Evolutionary conservation across 53 echinoderm and acorn worm genomes (phyloP).

Genomic region (Mesocentrotus franciscanus): DNA sequence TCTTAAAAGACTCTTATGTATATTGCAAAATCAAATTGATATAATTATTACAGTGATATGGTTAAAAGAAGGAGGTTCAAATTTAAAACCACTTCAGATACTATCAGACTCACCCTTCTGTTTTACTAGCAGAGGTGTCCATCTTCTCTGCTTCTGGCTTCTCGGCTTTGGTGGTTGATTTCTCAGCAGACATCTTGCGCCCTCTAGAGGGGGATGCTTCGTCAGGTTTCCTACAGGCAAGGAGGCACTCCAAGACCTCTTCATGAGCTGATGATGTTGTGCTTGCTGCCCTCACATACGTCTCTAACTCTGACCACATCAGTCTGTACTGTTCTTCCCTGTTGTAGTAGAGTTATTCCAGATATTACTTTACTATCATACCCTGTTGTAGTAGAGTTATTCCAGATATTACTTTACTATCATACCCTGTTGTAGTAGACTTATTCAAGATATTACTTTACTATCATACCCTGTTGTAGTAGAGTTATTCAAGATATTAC

Average conservation of each 20-base stretch:
- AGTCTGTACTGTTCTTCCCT: slow-evolving; percentile 97
- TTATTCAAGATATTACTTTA: slow-evolving; percentile 60
- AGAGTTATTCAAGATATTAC: no score
- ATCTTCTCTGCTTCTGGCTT: slow-evolving; percentile 73
- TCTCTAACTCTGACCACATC: slow-evolving; percentile 98
- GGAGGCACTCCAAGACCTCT: slow-evolving; percentile 86
- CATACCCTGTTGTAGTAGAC: slow-evolving; percentile 65
- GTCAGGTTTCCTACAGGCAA: slow-evolving; percentile 86
- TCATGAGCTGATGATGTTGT: slow-evolving; percentile 85
- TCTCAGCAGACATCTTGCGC: slow-evolving; percentile 73
- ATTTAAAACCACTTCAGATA: no score
- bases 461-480: slow-evolving; percentile 75
- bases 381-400: slow-evolving; percentile 61
- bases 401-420: slow-evolving; percentile 71
- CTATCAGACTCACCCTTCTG: slow-evolving; percentile 34
- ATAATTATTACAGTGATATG: no score
- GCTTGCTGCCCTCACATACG: slow-evolving; percentile 76
- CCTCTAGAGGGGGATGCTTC: slow-evolving; percentile 58
- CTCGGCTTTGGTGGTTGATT: slow-evolving; percentile 63
- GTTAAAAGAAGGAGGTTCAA: no score
- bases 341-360: background rate
- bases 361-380: slow-evolving; percentile 80
- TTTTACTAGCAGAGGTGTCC: slow-evolving; percentile 53
- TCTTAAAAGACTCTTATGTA: no score
- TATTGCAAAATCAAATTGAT: no score